phyloP scores from a whole-genome alignment of 2,888 invertebrate species.

The Spicauda simplicius region DNA sequence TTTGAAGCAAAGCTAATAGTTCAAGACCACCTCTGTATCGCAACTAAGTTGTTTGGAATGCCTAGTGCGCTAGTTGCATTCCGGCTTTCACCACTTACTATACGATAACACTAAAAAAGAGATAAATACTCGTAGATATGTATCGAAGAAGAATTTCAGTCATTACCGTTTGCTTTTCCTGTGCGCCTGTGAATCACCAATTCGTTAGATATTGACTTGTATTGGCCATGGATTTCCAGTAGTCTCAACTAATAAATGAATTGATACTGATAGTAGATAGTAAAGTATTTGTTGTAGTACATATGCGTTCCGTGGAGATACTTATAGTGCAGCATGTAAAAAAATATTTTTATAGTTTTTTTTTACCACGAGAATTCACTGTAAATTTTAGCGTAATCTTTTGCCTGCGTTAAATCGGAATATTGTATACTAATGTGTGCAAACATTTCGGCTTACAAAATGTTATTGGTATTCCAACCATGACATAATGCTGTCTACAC shows the following conservation, averaged over 20 bases:
- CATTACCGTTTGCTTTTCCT: too few relatives aligned
- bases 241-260: neutral
- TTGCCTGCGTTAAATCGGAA: neutral
- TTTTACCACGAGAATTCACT: too few relatives aligned
- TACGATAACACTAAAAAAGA: neutral
- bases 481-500: neutral
- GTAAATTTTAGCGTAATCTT: neutral
- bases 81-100: neutral
- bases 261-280: neutral
- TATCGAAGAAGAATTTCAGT: too few relatives aligned
- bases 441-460: neutral
- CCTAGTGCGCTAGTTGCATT: constrained; percentile 1
- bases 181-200: too few relatives aligned
- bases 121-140: neutral
- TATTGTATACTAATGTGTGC: neutral
- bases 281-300: too few relatives aligned
- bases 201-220: too few relatives aligned
- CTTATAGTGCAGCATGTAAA: too few relatives aligned
- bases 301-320: too few relatives aligned
- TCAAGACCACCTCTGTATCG: neutral
- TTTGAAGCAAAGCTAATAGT: neutral
- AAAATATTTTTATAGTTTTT: too few relatives aligned
- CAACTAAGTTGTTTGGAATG: neutral
- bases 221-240: too few relatives aligned
- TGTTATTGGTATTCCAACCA: neutral